Conservation (phyloP, 2,888 invertebrate genomes). For the Mythimna impura region DNA sequence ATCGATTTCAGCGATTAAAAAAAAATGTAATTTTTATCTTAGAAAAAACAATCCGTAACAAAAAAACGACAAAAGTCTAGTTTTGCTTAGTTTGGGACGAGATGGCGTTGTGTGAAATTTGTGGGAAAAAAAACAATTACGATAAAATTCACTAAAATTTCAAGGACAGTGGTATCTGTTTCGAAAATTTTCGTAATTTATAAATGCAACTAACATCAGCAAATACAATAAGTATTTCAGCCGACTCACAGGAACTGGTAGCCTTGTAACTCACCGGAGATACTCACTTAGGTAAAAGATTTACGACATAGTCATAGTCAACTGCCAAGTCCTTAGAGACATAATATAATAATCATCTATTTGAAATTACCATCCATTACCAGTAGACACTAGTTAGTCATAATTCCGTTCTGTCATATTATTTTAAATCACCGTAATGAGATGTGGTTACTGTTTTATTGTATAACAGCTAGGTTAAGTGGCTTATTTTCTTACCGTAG, state of each 20-base stretch:
- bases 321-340: constrained; percentile 4
- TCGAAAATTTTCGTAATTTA: too few relatives aligned
- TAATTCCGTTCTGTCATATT: constrained; percentile 43
- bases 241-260: neutral
- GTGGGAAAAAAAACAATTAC: too few relatives aligned
- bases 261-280: constrained; percentile 11
- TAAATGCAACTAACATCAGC: too few relatives aligned
- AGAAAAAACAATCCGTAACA: too few relatives aligned
- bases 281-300: neutral
- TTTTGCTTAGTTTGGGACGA: too few relatives aligned
- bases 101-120: too few relatives aligned
- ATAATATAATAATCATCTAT: constrained; percentile 22
- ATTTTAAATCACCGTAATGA: constrained; percentile 55
- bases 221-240: neutral
- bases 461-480: constrained; percentile 33
- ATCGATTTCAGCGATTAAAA: too few relatives aligned
- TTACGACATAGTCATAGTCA: neutral
- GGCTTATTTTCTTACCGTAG: constrained; percentile 25
- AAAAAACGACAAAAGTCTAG: too few relatives aligned
- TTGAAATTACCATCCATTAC: constrained; percentile 49
- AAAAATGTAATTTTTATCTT: too few relatives aligned
- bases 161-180: too few relatives aligned
- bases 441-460: constrained; percentile 43
- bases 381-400: constrained; percentile 21
- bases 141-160: too few relatives aligned